These are phyloP conservation scores for Sphaerodactylus townsendi DNA, from an alignment of 2,113 vertebrate genomes.

Conservation along the genomic window DNA sequence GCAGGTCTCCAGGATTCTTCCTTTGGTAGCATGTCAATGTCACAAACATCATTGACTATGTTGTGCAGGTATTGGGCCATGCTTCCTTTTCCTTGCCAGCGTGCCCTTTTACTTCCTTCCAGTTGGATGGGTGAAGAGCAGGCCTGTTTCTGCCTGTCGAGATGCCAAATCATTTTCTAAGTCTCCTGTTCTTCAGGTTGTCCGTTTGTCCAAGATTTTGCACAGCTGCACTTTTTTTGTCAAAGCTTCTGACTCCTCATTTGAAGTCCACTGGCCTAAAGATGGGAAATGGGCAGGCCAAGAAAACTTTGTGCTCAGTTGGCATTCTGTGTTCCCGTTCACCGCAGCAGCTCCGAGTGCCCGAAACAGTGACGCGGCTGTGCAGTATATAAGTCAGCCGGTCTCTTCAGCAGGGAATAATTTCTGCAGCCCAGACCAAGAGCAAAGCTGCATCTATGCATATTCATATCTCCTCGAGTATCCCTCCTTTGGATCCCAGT, in stretches of 20 bases:
- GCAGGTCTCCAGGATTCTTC: background rate
- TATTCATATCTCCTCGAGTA: background rate
- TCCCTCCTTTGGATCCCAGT: slow-evolving; percentile 48
- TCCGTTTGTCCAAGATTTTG: slow-evolving; percentile 11
- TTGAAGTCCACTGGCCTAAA: background rate
- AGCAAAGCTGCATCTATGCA: background rate
- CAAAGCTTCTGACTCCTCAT: background rate
- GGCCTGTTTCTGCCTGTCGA: slow-evolving; percentile 2
- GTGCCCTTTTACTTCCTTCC: slow-evolving; percentile 53
- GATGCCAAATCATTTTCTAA: background rate
- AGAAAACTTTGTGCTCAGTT: background rate
- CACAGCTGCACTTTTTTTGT: slow-evolving; percentile 26
- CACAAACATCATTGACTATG: background rate
- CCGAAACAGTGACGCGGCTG: background rate
- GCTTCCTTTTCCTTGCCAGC: slow-evolving; percentile 44
- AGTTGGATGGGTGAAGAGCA: slow-evolving; percentile 37
- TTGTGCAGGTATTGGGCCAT: slow-evolving; percentile 15
- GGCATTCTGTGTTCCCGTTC: background rate
- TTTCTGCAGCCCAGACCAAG: background rate
- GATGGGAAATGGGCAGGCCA: background rate
- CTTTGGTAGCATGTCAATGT: background rate
- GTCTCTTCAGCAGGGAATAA: background rate
- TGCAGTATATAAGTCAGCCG: background rate
- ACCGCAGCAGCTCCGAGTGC: too few relatives aligned
- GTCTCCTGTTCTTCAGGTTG: slow-evolving; percentile 22